Evolutionary conservation across 2,888 invertebrate species (phyloP).

Genomic region (Sepioteuthis lessoniana): DNA sequence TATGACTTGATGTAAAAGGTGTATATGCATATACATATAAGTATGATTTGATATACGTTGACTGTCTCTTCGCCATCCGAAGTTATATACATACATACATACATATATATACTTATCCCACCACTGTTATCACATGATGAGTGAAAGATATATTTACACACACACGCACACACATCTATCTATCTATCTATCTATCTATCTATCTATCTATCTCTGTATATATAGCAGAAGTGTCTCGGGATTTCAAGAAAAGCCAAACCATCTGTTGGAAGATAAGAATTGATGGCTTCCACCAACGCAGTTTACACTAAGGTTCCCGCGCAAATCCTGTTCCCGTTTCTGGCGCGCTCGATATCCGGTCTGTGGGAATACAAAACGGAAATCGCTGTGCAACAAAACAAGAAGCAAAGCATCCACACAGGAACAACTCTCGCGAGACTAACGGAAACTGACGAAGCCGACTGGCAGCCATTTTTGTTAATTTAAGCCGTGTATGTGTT

Average conservation of each 20-base stretch:
- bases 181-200: background rate
- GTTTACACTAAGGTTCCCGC: constrained; percentile 5
- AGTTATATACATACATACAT: too few relatives aligned
- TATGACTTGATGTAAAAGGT: too few relatives aligned
- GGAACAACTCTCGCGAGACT: constrained; percentile 33
- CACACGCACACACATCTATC: background rate
- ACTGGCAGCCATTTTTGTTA: constrained; percentile 33
- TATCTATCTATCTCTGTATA: background rate
- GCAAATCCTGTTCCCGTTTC: background rate
- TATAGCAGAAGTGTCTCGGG: background rate
- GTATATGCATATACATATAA: too few relatives aligned
- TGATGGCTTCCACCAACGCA: constrained; percentile 33
- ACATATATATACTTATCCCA: too few relatives aligned
- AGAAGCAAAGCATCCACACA: background rate
- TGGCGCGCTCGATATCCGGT: background rate
- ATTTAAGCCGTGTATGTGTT: constrained; percentile 33
- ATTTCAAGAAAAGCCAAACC: background rate
- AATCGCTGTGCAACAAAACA: background rate
- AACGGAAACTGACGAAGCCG: constrained; percentile 20
- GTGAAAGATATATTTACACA: background rate
- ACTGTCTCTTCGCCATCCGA: too few relatives aligned
- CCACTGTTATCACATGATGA: background rate
- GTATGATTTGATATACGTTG: too few relatives aligned
- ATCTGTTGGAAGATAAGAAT: constrained; percentile 10
- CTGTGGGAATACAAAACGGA: background rate